phyloP scores from a whole-genome alignment of 1,140 invertebrate genomes.

The Mizuhopecten yessoensis region DNA sequence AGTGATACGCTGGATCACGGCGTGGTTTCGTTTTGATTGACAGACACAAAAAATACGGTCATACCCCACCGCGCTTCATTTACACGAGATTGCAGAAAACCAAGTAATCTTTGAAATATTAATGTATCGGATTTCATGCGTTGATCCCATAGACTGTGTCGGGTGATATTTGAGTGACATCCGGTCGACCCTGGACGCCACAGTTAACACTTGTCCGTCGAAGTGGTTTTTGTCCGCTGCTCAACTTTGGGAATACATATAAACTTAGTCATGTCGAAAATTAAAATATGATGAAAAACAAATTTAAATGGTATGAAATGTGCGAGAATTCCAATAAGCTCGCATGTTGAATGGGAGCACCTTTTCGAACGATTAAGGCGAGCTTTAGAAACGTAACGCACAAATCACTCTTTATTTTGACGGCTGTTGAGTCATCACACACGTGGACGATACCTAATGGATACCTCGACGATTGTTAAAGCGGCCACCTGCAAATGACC shows the following conservation, averaged over 20 bases:
- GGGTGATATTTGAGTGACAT: not conserved
- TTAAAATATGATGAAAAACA: conserved; percentile 35
- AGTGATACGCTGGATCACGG: not conserved
- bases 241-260: conserved; percentile 10
- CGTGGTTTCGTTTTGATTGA: conserved; percentile 20
- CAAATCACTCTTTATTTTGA: not conserved
- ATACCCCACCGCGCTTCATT: conserved; percentile 36
- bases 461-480: not conserved
- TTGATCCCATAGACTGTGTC: conserved; percentile 31
- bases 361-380: not conserved
- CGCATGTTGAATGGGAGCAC: not conserved
- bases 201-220: conserved; percentile 11
- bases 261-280: conserved; percentile 25
- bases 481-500: conserved; percentile 14
- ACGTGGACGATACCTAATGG: not conserved
- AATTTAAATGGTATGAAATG: conserved; percentile 15
- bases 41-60: conserved; percentile 14
- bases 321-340: conserved; percentile 19
- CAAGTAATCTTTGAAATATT: conserved; percentile 13
- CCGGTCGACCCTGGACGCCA: conserved; percentile 6
- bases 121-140: conserved; percentile 25
- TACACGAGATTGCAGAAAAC: conserved; percentile 21
- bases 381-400: not conserved
- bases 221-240: not conserved
- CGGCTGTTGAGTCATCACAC: not conserved